phyloP scores from a whole-genome alignment of 1,140 invertebrate species.

The Apis laboriosa region DNA sequence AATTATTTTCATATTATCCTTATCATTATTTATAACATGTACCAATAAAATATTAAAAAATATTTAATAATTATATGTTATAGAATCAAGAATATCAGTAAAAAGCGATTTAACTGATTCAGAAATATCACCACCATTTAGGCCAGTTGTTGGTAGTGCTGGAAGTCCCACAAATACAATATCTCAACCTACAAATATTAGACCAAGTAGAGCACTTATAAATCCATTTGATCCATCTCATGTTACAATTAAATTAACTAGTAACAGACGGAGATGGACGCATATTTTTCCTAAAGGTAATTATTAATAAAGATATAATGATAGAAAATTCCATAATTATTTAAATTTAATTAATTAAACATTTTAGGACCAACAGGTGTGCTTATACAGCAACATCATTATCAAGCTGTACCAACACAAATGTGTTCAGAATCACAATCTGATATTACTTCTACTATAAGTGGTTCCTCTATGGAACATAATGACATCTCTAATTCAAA shows the following conservation, averaged over 20 bases:
- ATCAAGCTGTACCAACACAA: slow-evolving; percentile 89
- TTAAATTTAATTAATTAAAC: slow-evolving; percentile 11
- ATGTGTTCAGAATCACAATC: slow-evolving; percentile 68
- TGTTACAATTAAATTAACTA: slow-evolving; percentile 97
- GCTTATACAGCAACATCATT: slow-evolving; percentile 95
- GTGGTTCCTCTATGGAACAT: slow-evolving; percentile 68
- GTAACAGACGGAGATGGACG: slow-evolving; percentile 97
- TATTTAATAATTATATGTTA: slow-evolving; percentile 35
- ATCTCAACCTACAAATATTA: slow-evolving; percentile 74
- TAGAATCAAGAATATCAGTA: slow-evolving; percentile 68
- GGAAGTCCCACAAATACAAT: slow-evolving; percentile 76
- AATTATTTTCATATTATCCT: background rate
- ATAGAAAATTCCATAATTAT: background rate
- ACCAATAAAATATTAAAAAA: slow-evolving; percentile 15
- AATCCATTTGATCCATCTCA: slow-evolving; percentile 99
- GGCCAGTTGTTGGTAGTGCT: slow-evolving; percentile 83
- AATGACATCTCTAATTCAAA: slow-evolving; percentile 37
- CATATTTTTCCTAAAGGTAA: slow-evolving; percentile 98
- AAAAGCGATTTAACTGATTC: slow-evolving; percentile 78
- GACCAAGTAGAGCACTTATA: slow-evolving; percentile 89
- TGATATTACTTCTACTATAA: slow-evolving; percentile 58
- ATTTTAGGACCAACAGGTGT: slow-evolving; percentile 90
- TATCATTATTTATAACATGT: background rate
- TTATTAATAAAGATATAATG: slow-evolving; percentile 19
- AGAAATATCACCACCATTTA: slow-evolving; percentile 82